Evolutionary conservation across 2,888 invertebrate species (phyloP).

Genomic region (Drosophila anomelani): DNA sequence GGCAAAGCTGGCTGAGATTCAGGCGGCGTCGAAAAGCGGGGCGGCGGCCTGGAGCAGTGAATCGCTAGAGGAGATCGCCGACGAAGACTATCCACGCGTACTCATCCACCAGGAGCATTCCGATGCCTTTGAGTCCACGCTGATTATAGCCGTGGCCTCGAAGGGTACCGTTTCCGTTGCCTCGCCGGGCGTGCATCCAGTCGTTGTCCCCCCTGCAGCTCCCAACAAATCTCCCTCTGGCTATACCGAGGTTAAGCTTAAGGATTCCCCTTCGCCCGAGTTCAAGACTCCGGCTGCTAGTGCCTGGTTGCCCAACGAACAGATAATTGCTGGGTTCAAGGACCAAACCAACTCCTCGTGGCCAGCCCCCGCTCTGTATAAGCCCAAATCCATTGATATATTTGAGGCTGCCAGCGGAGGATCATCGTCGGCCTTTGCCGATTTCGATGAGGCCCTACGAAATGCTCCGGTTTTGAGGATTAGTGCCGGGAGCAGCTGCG

Average conservation of each 20-base stretch:
- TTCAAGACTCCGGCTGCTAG: conserved; percentile 15
- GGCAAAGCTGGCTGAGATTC: conserved; percentile 48
- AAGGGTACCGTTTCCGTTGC: conserved; percentile 40
- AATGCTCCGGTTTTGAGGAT: conserved; percentile 82
- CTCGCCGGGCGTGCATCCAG: conserved; percentile 17
- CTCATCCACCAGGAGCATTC: conserved; percentile 82
- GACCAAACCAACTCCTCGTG: conserved; percentile 39
- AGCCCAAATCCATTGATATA: conserved; percentile 83
- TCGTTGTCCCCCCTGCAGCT: no score
- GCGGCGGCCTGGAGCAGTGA: conserved; percentile 76
- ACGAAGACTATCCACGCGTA: conserved; percentile 76
- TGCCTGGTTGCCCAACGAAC: conserved; percentile 74
- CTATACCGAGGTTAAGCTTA: not conserved
- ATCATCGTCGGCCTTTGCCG: conserved; percentile 76
- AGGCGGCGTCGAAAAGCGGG: conserved; percentile 32
- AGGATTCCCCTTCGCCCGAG: conserved; percentile 8
- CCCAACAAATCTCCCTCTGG: not conserved
- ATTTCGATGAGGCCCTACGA: conserved; percentile 82
- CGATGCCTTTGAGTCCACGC: conserved; percentile 80
- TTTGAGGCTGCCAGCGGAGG: conserved; percentile 72
- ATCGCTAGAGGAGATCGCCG: conserved; percentile 74
- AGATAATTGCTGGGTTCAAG: conserved; percentile 67
- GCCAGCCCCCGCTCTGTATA: conserved; percentile 69
- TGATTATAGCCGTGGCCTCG: conserved; percentile 80
- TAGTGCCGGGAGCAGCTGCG: conserved; percentile 52